phyloP scores from a whole-genome alignment of 2,113 vertebrate species.

The Chamaetylas fuelleborni region DNA sequence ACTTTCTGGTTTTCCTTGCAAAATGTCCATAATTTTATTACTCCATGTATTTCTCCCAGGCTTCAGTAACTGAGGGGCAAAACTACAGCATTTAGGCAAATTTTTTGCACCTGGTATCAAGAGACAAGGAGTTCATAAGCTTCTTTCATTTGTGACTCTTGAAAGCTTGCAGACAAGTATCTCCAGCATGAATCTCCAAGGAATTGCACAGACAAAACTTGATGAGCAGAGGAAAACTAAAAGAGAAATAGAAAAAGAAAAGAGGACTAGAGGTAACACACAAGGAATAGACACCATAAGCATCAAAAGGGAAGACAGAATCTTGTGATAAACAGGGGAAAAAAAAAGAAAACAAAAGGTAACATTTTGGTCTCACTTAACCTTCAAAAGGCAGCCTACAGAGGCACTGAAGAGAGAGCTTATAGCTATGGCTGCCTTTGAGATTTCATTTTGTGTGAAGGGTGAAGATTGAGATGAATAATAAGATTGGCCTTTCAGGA shows the following conservation, averaged over 20 bases:
- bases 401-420: not conserved
- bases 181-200: constrained; percentile 55
- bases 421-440: constrained; percentile 1
- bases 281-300: constrained; percentile 18
- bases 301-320: constrained; percentile 25
- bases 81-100: constrained; percentile 19
- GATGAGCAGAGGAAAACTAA: constrained; percentile 16
- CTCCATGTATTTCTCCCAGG: not conserved
- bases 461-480: constrained; percentile 46
- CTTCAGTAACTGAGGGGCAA: not conserved
- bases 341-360: constrained; percentile 60
- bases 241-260: constrained; percentile 38
- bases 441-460: constrained; percentile 45
- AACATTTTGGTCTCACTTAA: constrained; percentile 59
- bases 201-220: constrained; percentile 51
- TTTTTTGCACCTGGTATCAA: not conserved
- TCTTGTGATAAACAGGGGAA: constrained; percentile 17
- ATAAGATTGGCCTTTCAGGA: constrained; percentile 23
- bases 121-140: not conserved
- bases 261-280: not conserved
- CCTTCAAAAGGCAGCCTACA: constrained; percentile 62
- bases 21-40: constrained; percentile 11
- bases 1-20: constrained; percentile 19
- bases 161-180: constrained; percentile 55
- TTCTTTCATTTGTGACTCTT: constrained; percentile 60